Conservation (phyloP, 2,113 vertebrate genomes). For the Platanista minor region DNA sequence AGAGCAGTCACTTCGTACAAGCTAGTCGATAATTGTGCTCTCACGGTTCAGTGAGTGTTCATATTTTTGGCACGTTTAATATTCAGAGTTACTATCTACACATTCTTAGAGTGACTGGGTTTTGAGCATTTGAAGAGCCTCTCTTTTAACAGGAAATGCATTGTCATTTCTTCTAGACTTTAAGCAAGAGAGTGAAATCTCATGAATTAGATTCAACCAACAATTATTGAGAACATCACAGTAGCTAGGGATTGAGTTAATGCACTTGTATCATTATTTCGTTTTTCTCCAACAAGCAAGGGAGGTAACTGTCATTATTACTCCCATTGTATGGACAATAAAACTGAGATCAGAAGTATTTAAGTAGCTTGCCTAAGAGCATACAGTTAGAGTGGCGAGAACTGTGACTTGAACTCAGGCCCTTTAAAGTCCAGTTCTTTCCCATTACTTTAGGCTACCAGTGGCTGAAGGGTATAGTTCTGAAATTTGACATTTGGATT, state of each 20-base stretch:
- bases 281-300: background rate
- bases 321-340: background rate
- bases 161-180: background rate
- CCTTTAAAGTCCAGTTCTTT: background rate
- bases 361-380: background rate
- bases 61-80: background rate
- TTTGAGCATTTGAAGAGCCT: background rate
- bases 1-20: background rate
- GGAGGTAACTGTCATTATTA: background rate
- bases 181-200: background rate
- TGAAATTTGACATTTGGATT: background rate
- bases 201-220: background rate
- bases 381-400: background rate
- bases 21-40: background rate
- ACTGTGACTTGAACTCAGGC: background rate
- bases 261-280: background rate
- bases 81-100: background rate
- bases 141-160: background rate
- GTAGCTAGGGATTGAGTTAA: background rate
- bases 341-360: background rate
- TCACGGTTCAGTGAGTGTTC: background rate
- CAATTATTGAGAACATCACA: background rate
- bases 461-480: background rate
- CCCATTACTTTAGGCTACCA: background rate
- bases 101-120: background rate